A percentile compares a stretch with the other conserved stretches of the same genome.
These are phyloP conservation scores for Temnothorax rugatulus DNA, from an alignment of 2,888 invertebrate species.

Conservation along the genomic window DNA sequence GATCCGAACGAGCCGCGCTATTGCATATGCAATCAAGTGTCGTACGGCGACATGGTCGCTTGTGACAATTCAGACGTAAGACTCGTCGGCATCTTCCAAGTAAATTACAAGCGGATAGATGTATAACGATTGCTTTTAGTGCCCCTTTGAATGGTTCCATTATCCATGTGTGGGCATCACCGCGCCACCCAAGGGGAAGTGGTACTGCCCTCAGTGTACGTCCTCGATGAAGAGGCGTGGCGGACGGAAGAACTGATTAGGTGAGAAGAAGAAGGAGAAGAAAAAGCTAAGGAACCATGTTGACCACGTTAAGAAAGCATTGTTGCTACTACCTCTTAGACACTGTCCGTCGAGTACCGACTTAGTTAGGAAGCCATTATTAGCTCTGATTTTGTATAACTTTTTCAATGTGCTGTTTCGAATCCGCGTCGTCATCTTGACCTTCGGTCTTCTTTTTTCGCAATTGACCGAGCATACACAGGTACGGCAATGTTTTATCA, in stretches of 20 bases:
- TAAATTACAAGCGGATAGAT: background rate
- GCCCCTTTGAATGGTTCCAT: slow-evolving; percentile 99
- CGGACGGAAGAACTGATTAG: slow-evolving; percentile 91
- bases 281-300: background rate
- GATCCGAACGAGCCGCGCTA: slow-evolving; percentile 99
- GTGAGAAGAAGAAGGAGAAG: background rate
- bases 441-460: slow-evolving; percentile 61
- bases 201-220: slow-evolving; percentile 99
- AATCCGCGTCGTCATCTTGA: slow-evolving; percentile 68
- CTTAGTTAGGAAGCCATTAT: slow-evolving; percentile 77
- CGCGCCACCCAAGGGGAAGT: slow-evolving; percentile 98
- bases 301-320: slow-evolving; percentile 65
- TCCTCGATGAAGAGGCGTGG: slow-evolving; percentile 94
- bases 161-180: slow-evolving; percentile 99
- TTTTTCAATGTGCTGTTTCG: slow-evolving; percentile 79
- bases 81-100: slow-evolving; percentile 68
- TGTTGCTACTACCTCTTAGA: slow-evolving; percentile 82
- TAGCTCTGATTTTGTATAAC: slow-evolving; percentile 80
- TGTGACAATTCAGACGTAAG: slow-evolving; percentile 98
- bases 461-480: slow-evolving; percentile 64
- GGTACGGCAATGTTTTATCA: slow-evolving; percentile 56
- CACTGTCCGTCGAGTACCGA: slow-evolving; percentile 79
- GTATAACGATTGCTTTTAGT: slow-evolving; percentile 87
- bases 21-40: slow-evolving; percentile 98
- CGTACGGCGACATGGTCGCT: slow-evolving; percentile 99